These are phyloP conservation scores for Cynaeus angustus DNA, from an alignment of 2,888 invertebrate species.

Conservation along the genomic window DNA sequence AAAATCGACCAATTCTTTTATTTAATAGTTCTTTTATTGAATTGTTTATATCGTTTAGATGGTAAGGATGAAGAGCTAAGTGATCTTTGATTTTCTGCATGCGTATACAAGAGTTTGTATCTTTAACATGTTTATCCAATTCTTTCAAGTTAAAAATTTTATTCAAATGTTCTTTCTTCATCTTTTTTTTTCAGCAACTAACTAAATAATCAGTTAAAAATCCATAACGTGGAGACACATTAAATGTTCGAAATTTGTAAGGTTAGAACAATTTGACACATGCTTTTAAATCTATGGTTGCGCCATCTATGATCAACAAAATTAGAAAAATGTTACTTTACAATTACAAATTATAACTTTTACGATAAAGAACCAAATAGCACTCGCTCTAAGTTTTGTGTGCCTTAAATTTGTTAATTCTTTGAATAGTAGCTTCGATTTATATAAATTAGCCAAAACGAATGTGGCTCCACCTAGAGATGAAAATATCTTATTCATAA, in stretches of 20 bases:
- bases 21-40: slow-evolving; percentile 37
- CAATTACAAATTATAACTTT: too few relatives aligned
- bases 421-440: too few relatives aligned
- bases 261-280: not conserved
- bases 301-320: too few relatives aligned
- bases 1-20: slow-evolving; percentile 20
- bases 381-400: too few relatives aligned
- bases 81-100: slow-evolving; percentile 15
- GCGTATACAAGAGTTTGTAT: slow-evolving; percentile 29
- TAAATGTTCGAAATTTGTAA: not conserved
- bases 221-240: not conserved
- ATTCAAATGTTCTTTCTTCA: slow-evolving; percentile 19
- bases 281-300: too few relatives aligned
- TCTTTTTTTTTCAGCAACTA: not conserved
- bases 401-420: too few relatives aligned
- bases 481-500: too few relatives aligned
- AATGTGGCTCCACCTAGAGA: too few relatives aligned
- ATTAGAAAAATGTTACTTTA: too few relatives aligned
- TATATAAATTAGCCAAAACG: too few relatives aligned
- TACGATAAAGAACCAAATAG: too few relatives aligned
- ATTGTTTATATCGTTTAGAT: slow-evolving; percentile 28
- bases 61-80: slow-evolving; percentile 35
- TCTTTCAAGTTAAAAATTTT: slow-evolving; percentile 15
- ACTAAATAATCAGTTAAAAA: not conserved
- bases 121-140: not conserved